Base-by-base conservation (phyloP, 1,140 invertebrate genomes). In the Ditylenchus dipsaci region DNA sequence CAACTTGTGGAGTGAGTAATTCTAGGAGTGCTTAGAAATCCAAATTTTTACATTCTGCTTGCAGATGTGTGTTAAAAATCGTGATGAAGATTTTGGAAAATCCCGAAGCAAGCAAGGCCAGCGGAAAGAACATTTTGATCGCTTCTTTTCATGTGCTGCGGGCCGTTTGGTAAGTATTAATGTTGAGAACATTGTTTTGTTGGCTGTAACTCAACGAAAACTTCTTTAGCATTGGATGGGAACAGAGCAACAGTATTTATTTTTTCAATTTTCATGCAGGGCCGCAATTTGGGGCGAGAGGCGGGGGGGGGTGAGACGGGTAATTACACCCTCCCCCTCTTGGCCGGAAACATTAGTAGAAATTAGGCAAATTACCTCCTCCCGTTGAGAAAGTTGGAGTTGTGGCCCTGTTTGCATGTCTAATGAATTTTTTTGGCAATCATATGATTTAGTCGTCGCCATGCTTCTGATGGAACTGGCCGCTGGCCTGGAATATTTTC, bases 391-490 rank as follows among this genome's bases (percentile, higher is more conserved):
- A n/a, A n/a, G n/a, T n/a, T n/a, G n/a, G n/a, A n/a, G n/a, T n/a
- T n/a, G n/a, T n/a, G n/a, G 15, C 21, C 15, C 15, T 47, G 21
- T 15, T 47, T 15, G 15, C 21, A 15, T 47, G 45, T 15, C 21
- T 47, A 15, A 15, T 47, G 15, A 15, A 15, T 21, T 47, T 15
- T 21, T 15, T 21, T 15, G 21, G 15, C 45, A 15, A n/a, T n/a
- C n/a, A n/a, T n/a, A n/a, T n/a, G n/a, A n/a, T n/a, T n/a, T n/a
- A 69, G 68, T 53, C 43, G 69, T 69, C 8, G 68, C 68, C 19
- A 56, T n/a, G 11, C 21, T 27, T 15, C 27, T 69, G 30, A 73
- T 69, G 60, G 68, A 69, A 21, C n/a, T 73, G 68, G 45, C 68
- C 17, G n/a, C 68, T 15, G n/a, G 45, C 1, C 38, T 69, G 13